phyloP scores from a whole-genome alignment of 2,888 invertebrate genomes.

The Mimachlamys varia region DNA sequence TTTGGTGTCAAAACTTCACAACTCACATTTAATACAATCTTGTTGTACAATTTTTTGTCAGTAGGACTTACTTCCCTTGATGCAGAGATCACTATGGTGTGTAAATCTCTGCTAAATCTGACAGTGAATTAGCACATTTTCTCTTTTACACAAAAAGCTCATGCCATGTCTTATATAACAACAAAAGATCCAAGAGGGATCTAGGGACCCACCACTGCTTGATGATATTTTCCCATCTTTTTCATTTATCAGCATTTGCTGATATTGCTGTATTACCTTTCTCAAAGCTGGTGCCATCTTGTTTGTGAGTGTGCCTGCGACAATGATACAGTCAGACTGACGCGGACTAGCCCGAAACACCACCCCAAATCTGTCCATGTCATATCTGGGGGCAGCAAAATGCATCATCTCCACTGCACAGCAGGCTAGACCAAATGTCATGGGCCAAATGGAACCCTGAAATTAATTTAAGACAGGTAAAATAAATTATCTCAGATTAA shows the following conservation, averaged over 20 bases:
- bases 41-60: neutral
- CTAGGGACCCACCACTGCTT: too few species aligned
- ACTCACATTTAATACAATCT: too few species aligned
- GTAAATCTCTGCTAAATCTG: too few species aligned
- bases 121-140: too few species aligned
- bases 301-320: conserved; percentile 98
- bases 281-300: conserved; percentile 99
- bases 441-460: conserved; percentile 96
- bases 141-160: too few species aligned
- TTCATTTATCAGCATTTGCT: neutral
- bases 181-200: too few species aligned
- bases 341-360: conserved; percentile 98
- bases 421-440: conserved; percentile 99
- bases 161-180: too few species aligned
- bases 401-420: conserved; percentile 99
- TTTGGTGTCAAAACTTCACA: too few species aligned
- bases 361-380: conserved; percentile 99
- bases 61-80: conserved; percentile 12
- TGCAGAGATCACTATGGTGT: too few species aligned
- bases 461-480: conserved; percentile 43
- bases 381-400: conserved; percentile 98
- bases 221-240: too few species aligned
- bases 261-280: conserved; percentile 84
- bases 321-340: conserved; percentile 98
- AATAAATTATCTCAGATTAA: too few species aligned